Evolutionary conservation across 2,888 invertebrate species (phyloP), one percentile per base, ranked within the genome.

Genomic region (Theodoxus fluviatilis): DNA sequence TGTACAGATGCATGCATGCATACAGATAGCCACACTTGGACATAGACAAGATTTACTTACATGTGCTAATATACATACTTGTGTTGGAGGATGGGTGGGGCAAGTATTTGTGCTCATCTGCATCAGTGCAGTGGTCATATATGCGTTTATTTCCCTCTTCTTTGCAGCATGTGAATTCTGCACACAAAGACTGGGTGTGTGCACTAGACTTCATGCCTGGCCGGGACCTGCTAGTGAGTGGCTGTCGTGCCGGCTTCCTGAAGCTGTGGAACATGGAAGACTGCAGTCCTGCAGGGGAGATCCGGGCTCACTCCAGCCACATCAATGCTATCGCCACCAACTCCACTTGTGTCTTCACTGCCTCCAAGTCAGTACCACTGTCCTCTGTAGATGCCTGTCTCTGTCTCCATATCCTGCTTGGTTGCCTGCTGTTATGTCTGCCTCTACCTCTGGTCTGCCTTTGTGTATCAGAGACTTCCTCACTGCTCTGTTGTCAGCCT

Each of bases 151-250:
- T 38, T 57, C n/a, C 12, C 22, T 25, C 35, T 69, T 33, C 15
- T 68, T 76, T 78, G 31, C 83, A 91, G 90, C 91, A 92, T 33
- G 89, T 94, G 74, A 94, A 93, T 88, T 92, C 93, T 87, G 94
- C 94, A 65, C 94, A 94, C 89, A 93, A 93, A 85, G 94, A 94
- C 82, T 94, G 94, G 94, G 92, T 94, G 79, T 92, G 93, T 77
- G 94, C 93, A 70, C 89, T 94, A 85, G 90, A 90, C 84, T 89
- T 89, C 81, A 88, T 87, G 88, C 88, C 89, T 31, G 89, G 83
- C 73, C 89, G 89, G 68, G 90, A 90, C 82, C 75, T 78, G 6
- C 88, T 94, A 82, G 89, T 93, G 73, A 92, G 92, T 79, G 93
- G 92, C 75, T 94, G 94, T 76, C 92, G 94, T 40, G 92, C 92